Base-by-base conservation (phyloP, 2,888 invertebrate genomes). In the Heliconius charithonia region DNA sequence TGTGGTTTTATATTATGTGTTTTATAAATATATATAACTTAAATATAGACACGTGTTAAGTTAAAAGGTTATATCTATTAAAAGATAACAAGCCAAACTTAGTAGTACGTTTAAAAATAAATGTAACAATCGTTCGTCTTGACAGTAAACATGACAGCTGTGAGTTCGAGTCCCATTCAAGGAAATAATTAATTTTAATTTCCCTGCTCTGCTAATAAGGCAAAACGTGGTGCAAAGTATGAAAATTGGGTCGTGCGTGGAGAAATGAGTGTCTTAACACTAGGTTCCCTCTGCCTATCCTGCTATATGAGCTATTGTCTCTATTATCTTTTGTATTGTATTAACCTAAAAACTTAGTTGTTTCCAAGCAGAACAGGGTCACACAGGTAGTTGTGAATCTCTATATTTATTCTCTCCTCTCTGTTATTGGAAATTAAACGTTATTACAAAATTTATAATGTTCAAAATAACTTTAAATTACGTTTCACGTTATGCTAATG, bases 401-500 rank as follows among this genome's bases (percentile, higher is more conserved):
- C 62, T 74, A 63, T 63, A 63, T 65, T 29, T 45, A 22, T 59
- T 63, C 29, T 9, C 22, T 12, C 41, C 7, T 65, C 25, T 27
- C 27, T 16, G 41, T 41, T 27, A 65, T 74, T 63, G 29, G 6
- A 74, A 65, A 45, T 51, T 56, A 66, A 65, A 62, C 77, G 62
- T 37, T 77, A 63, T 51, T 1, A 10, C 27, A 37, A 51, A 45
- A 27, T 16, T 4, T 16, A 71, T 77, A 77, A 77, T 66, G 77
- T 66, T 72, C 65, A 77, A 65, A 72, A 25, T 72, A 25, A 32
- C 13, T 32, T 65, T 22, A 74, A 74, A 74, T 65, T 27, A 45
- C 45, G 22, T 65, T 74, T 65, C 74, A 45, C 27, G 45, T 74
- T 80, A 80, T 76, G 75, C 62, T 76, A 80, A 76, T 78, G 80